Percentiles rank a stretch among this genome's conserved stretches.
phyloP scores from a whole-genome alignment of 2,888 invertebrate genomes.

The Oligia strigilis region DNA sequence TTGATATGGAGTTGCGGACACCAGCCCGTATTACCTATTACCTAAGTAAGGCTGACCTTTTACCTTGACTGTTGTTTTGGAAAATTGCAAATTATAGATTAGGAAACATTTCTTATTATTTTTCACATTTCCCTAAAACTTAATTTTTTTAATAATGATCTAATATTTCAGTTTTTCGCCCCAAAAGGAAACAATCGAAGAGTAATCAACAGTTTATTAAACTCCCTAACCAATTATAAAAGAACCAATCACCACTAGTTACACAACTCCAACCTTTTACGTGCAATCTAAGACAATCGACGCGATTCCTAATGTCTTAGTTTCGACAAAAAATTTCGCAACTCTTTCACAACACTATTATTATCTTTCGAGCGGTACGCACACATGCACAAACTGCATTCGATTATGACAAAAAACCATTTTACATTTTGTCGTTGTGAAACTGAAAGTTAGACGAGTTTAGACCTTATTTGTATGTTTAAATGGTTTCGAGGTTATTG shows the following conservation, averaged over 20 bases:
- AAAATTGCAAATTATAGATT: not conserved
- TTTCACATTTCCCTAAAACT: not conserved
- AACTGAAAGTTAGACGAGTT: slow-evolving; percentile 52
- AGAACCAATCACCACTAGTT: slow-evolving; percentile 64
- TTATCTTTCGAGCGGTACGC: slow-evolving; percentile 80
- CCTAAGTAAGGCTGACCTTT: not conserved
- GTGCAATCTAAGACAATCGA: slow-evolving; percentile 74
- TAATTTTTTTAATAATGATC: not conserved
- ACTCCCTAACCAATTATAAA: slow-evolving; percentile 60
- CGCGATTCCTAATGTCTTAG: slow-evolving; percentile 72
- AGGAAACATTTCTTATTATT: not conserved
- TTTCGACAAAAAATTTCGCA: slow-evolving; percentile 83
- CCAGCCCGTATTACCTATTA: too few species aligned
- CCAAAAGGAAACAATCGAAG: slow-evolving; percentile 43
- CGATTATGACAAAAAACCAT: slow-evolving; percentile 77
- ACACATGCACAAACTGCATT: slow-evolving; percentile 79
- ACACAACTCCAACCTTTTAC: slow-evolving; percentile 70
- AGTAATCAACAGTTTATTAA: slow-evolving; percentile 46
- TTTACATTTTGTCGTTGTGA: slow-evolving; percentile 62
- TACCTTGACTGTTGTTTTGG: not conserved
- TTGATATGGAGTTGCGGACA: too few species aligned
- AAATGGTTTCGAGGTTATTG: slow-evolving; percentile 65
- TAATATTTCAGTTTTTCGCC: slow-evolving; percentile 6
- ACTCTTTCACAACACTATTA: slow-evolving; percentile 84
- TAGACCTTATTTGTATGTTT: slow-evolving; percentile 60